Evolutionary conservation across 2,888 invertebrate species (phyloP), one percentile per base, ranked within the genome.

Genomic region (Brenthis daphne): DNA sequence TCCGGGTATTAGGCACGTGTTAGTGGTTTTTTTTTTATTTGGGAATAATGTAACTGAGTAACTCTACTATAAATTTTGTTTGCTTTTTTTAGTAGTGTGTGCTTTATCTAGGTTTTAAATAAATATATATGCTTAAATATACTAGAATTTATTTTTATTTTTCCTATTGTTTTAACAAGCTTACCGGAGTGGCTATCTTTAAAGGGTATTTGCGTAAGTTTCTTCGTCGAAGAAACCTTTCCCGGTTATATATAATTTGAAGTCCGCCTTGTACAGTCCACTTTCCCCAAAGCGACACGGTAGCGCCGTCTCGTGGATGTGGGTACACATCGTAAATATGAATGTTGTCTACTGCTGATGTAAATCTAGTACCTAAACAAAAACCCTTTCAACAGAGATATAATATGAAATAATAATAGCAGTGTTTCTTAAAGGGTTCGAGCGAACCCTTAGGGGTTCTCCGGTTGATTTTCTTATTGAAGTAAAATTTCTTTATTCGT

Each of bases 181-280:
- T 47, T 85, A 90, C 91, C 73, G 90, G 91, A 11, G 86, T 80
- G 29, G 86, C 84, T 50, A 90, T 85, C 69, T 78, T 85, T 24
- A 90, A 67, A 2, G 86, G 80, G 70, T 84, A 82, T 20, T 79
- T 77, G 51, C 82, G 81, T 51, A 90, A 75, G 58, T 90, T 77
- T 0, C 76, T 77, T 57, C 89, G 80, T 53, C 89, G 76, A 2
- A 77, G 55, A 2, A 85, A 81, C 57, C 80, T 82, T 12, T 82
- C 78, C 0, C 77, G 76, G 2, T 86, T 85, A 14, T 82, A 74
- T 1, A 75, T 74, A 2, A 85, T 67, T 51, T 78, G 74, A 0
- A 91, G 72, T 0, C 85, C 84, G 1, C 63, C n/a, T 0, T 24
- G 20, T 0, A 65, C 13, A 11, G 74, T 77, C 87, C 88, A 89